phyloP scores from a whole-genome alignment of 30 jellyfish, hydroid and myxozoan species.

The Rhopilema esculentum region DNA sequence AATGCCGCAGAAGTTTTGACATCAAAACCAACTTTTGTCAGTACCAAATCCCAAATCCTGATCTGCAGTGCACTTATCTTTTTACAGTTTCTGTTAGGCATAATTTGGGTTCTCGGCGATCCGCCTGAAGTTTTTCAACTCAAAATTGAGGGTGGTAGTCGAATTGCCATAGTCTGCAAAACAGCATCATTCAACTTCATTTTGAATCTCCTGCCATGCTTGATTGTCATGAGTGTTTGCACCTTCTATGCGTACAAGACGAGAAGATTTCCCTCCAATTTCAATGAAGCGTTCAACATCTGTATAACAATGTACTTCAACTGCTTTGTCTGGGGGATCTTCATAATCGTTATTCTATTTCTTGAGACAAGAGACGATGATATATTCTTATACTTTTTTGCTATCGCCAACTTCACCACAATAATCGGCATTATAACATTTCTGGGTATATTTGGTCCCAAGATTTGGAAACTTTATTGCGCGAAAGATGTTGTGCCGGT shows the following conservation, averaged over 20 bases:
- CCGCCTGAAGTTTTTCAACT: conserved; percentile 61
- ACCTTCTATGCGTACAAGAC: conserved; percentile 86
- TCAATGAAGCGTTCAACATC: conserved; percentile 81
- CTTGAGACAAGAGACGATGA: neutral
- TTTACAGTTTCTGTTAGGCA: conserved; percentile 65
- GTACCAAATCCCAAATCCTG: conserved; percentile 78
- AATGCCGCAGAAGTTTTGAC: conserved; percentile 61
- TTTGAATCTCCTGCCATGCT: conserved; percentile 64
- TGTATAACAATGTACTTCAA: conserved; percentile 87
- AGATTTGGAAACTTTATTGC: conserved; percentile 19
- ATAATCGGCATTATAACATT: conserved; percentile 63
- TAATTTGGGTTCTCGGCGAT: conserved; percentile 76
- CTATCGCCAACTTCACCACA: conserved; percentile 41
- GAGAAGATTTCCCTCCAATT: conserved; percentile 83
- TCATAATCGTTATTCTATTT: conserved; percentile 15
- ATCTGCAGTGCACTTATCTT: conserved; percentile 62
- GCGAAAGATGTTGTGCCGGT: neutral
- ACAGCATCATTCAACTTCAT: conserved; percentile 24
- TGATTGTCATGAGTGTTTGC: conserved; percentile 70
- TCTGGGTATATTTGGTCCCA: conserved; percentile 79
- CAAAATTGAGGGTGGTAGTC: neutral
- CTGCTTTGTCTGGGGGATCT: conserved; percentile 61
- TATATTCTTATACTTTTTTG: conserved; percentile 19
- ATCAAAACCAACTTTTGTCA: conserved; percentile 53
- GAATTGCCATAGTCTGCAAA: conserved; percentile 44